Conservation (phyloP, 2,113 vertebrate species). For the Albula goreensis region DNA sequence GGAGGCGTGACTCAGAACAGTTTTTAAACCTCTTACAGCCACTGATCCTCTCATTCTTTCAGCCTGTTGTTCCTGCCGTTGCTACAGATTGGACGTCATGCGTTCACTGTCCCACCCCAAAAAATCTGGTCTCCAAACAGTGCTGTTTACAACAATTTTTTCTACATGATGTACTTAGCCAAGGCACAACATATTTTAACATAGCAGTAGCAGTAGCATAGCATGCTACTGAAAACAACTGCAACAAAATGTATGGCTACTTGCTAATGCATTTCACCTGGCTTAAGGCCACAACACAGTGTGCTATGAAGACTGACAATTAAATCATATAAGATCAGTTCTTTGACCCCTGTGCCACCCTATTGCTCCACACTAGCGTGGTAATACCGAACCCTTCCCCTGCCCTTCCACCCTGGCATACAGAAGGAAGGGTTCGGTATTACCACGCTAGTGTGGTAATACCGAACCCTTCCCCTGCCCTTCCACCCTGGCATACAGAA, state of each 20-base stretch:
- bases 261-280: no score
- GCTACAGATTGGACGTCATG: neutral
- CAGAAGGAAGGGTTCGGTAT: no score
- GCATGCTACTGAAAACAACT: no score
- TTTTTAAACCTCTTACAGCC: neutral
- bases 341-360: neutral
- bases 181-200: neutral
- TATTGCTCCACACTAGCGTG: neutral
- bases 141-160: neutral
- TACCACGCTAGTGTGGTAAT: neutral
- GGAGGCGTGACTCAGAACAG: neutral
- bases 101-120: neutral
- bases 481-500: no score
- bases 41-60: neutral
- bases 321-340: neutral
- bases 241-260: no score
- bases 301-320: neutral
- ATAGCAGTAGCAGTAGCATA: no score
- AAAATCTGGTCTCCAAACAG: neutral
- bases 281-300: neutral
- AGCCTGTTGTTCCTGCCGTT: neutral
- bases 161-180: neutral
- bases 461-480: no score
- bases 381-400: no score
- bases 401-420: no score